These are phyloP conservation scores for Zhuqinia jingwanae DNA, from an alignment of 2,888 invertebrate genomes.

Conservation along the genomic window DNA sequence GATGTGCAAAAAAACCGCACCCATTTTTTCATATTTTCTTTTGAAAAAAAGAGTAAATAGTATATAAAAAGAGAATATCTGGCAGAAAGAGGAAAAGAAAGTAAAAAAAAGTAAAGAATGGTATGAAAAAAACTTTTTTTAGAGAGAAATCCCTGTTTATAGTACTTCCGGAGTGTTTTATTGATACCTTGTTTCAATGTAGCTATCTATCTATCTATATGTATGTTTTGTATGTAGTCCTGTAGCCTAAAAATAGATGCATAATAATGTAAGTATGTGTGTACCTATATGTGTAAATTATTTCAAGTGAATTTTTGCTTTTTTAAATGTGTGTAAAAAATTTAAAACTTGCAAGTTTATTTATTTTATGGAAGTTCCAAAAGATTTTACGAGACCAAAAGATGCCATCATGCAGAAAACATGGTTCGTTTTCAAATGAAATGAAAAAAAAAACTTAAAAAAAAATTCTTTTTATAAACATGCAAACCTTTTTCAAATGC, in stretches of 20 bases:
- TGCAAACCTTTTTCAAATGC: too few species aligned
- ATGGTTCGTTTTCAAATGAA: too few species aligned
- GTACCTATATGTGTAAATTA: not conserved
- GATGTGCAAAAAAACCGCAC: conserved; percentile 63
- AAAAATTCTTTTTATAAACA: too few species aligned
- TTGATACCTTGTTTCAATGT: conserved; percentile 26
- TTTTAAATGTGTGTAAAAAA: not conserved
- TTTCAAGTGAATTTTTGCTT: not conserved
- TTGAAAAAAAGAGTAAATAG: conserved; percentile 68
- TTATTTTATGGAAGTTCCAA: too few species aligned
- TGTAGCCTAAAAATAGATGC: too few species aligned
- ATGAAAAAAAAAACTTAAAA: too few species aligned
- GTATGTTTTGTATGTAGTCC: too few species aligned
- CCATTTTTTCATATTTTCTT: conserved; percentile 67
- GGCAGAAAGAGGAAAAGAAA: conserved; percentile 42
- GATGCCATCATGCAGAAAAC: too few species aligned
- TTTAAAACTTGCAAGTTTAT: not conserved
- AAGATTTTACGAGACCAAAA: not conserved
- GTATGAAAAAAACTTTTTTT: conserved; percentile 36
- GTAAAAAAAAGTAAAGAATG: conserved; percentile 19
- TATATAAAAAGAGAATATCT: conserved; percentile 60
- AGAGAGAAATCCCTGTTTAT: conserved; percentile 21
- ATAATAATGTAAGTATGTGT: too few species aligned
- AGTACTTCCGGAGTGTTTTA: conserved; percentile 53
- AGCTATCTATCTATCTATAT: not conserved